Evolutionary conservation across 2,797 vertebrate species (phyloP).

Genomic region (Steatocranus sp.): DNA sequence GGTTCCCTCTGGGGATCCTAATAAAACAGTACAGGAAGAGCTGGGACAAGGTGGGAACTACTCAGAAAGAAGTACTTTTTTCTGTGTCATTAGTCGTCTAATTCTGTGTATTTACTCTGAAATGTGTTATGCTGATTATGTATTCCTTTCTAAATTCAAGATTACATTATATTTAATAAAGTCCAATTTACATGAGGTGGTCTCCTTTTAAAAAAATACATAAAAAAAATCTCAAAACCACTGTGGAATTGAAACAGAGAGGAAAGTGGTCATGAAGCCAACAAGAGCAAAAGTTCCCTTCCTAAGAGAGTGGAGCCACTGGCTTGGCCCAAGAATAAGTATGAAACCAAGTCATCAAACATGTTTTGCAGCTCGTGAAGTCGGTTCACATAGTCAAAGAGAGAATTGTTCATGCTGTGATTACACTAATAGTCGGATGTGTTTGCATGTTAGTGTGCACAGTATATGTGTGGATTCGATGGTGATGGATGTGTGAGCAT

Average conservation of each 20-base stretch:
- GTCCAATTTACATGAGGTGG: background rate
- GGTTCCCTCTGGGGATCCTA: slow-evolving; percentile 68
- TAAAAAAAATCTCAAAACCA: slow-evolving; percentile 1
- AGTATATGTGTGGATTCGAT: background rate
- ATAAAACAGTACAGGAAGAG: slow-evolving; percentile 4
- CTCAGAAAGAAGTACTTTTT: slow-evolving; percentile 74
- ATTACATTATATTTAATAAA: background rate
- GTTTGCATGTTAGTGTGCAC: background rate
- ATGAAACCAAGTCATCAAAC: slow-evolving; percentile 25
- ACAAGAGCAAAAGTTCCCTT: slow-evolving; percentile 12
- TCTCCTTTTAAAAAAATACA: background rate
- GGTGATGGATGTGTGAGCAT: background rate
- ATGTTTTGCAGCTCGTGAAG: slow-evolving; percentile 16
- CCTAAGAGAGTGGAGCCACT: slow-evolving; percentile 35
- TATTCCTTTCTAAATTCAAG: background rate
- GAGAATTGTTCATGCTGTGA: slow-evolving; percentile 9
- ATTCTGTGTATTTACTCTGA: slow-evolving; percentile 79
- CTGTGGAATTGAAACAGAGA: slow-evolving; percentile 16
- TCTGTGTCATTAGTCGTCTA: slow-evolving; percentile 62
- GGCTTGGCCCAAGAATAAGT: slow-evolving; percentile 42
- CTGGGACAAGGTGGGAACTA: background rate
- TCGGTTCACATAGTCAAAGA: slow-evolving; percentile 29
- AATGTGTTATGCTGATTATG: slow-evolving; percentile 73
- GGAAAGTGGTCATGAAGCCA: slow-evolving; percentile 33
- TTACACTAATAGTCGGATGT: background rate